These are phyloP conservation scores for Metopolophium dirhodum DNA, from an alignment of 1,140 invertebrate genomes.

Conservation along the genomic window DNA sequence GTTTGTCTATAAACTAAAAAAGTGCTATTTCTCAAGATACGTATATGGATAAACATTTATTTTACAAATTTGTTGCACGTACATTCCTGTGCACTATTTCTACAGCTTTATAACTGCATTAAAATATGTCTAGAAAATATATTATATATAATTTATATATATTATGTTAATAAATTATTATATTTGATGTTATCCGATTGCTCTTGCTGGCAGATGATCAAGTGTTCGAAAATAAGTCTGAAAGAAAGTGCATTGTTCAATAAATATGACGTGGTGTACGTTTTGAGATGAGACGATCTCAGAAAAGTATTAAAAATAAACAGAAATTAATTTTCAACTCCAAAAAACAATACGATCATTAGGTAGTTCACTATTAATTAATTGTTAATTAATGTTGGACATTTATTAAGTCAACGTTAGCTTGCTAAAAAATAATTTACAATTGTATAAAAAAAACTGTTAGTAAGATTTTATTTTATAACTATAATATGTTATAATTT, in stretches of 20 bases:
- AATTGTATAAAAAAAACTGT: background rate
- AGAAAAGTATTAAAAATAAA: background rate
- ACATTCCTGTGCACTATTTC: background rate
- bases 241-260: slow-evolving; percentile 44
- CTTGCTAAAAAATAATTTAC: too few relatives aligned
- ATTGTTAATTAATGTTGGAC: background rate
- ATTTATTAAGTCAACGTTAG: background rate
- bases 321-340: background rate
- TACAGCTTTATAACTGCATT: slow-evolving; percentile 5
- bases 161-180: slow-evolving; percentile 15
- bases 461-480: background rate
- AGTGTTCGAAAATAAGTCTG: slow-evolving; percentile 50
- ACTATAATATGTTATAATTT: background rate
- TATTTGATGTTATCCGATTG: slow-evolving; percentile 15
- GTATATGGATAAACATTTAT: slow-evolving; percentile 17
- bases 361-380: too few relatives aligned
- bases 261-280: background rate
- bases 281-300: background rate
- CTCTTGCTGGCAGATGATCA: slow-evolving; percentile 38
- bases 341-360: background rate
- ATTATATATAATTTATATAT: background rate
- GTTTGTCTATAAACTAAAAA: background rate
- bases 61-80: slow-evolving; percentile 3
- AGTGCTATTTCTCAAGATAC: slow-evolving; percentile 17
- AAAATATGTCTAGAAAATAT: slow-evolving; percentile 43